Base-by-base conservation (phyloP, 2,797 vertebrate genomes). In the Botia kubotai region DNA sequence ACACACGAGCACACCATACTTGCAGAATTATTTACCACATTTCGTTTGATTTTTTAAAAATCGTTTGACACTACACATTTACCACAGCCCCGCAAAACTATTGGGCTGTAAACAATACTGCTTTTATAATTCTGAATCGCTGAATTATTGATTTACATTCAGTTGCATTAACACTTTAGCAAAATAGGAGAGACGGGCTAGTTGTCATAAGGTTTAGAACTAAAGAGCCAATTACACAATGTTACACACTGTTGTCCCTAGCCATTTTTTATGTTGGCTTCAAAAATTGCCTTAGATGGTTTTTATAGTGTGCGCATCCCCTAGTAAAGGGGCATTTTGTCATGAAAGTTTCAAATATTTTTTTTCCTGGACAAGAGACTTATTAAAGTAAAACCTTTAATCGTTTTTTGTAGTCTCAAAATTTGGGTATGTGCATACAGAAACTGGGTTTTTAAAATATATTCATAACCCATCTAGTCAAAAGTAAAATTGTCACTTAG, bases 41-140 rank as follows among this genome's bases (percentile, higher is more conserved):
- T 63, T 66, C 52, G 16, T 81, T 83, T 86, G 80, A 81, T 77
- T 55, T 66, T 83, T 72, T n/a, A n/a, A n/a, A 75, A 75, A 60
- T 60, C 66, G n/a, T 58, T 74, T 75, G 70, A 74, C 77, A 73
- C 71, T 52, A 5, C 7, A 39, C 36, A 39, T 39, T 39, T 14
- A 36, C 17, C 19, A 66, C 39, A 55, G 6, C 48, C 17, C 33
- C 29, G 8, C n/a, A 26, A 0, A 26, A 58, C 23, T 23, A 10
- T 23, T 65, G 29, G 0, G 10, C 36, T 80, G 50, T 58, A 43
- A 57, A 55, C 36, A 67, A 19, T 48, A 50, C 26, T n/a, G 16
- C 36, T 74, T 62, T 74, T 62, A 26, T 48, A 23, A 29, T 11
- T 6, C 21, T 8, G 3, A 10, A 14, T 48, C 48, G 21, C 17